Base-by-base conservation (phyloP, 2,888 invertebrate genomes). In the Drosophila limbata region DNA sequence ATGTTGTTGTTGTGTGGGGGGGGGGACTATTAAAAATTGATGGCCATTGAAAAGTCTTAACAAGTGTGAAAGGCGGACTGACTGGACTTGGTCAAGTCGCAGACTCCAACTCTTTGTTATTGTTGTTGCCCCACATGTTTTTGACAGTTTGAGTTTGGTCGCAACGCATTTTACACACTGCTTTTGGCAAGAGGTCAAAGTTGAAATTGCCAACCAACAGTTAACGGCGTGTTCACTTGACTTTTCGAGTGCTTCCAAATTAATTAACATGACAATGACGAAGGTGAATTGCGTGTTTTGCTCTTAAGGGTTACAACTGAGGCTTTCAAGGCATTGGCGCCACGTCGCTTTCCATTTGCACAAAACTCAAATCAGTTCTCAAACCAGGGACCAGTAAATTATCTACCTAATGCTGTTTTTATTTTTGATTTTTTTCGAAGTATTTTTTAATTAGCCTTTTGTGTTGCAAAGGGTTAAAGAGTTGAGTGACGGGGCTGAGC, bases 231-330 rank as follows among this genome's bases (percentile, higher is more conserved):
- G 72, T 80, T 75, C 72, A 75, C 88, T 84, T 84, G 86, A 80
- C 84, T 84, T 64, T 57, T 83, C 63, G 77, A 88, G 87, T 78
- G 89, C 72, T 72, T 69, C 77, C 78, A 75, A 88, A 90, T 89
- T 88, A 88, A 89, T 88, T 89, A 88, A 81, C 90, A 88, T 88
- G 88, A 88, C 90, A 89, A 88, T 88, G 90, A 88, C 87, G 88
- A 89, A 90, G 88, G 88, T 88, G 90, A 90, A 88, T 89, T 88
- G 86, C 88, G 73, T 82, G 77, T 84, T 87, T 67, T 50, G 13
- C 35, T 47, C 45, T 35, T 21, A 37, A 55, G 45, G 37, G 61
- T 37, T 45, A 25, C 15, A 25, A 15, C 11, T 35, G 33, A 17
- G 8, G 31, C 44, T 21, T 17, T 44, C 44, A 68, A 65, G 64